Conservation (phyloP, 2,113 vertebrate genomes). For the Emydura subglobosa region DNA sequence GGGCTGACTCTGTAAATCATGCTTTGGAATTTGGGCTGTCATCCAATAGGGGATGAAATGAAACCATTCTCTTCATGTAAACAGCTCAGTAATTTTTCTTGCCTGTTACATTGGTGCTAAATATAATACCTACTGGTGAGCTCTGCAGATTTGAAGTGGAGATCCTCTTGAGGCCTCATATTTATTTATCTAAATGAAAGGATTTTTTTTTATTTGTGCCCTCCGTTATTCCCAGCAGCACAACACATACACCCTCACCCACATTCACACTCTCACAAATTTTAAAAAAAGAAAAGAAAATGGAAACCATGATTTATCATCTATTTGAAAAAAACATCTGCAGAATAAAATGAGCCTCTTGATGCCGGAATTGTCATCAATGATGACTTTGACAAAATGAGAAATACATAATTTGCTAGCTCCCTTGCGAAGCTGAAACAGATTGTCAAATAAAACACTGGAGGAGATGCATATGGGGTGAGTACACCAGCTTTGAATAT, state of each 20-base stretch:
- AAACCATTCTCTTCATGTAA: conserved; percentile 61
- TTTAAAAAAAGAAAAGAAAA: conserved; percentile 40
- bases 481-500: conserved; percentile 79
- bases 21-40: conserved; percentile 38
- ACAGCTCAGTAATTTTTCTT: conserved; percentile 52
- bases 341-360: conserved; percentile 85
- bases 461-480: conserved; percentile 83
- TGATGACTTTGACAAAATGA: conserved; percentile 88
- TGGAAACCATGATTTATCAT: conserved; percentile 78
- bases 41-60: conserved; percentile 44
- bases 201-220: conserved; percentile 71
- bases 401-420: conserved; percentile 85
- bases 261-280: background rate
- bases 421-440: conserved; percentile 83
- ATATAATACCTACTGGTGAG: conserved; percentile 65
- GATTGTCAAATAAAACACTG: conserved; percentile 86
- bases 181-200: conserved; percentile 67
- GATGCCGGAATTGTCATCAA: conserved; percentile 87
- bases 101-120: conserved; percentile 64
- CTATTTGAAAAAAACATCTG: conserved; percentile 85
- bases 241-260: background rate
- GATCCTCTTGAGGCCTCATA: conserved; percentile 60
- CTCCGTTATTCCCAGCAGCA: conserved; percentile 56
- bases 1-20: conserved; percentile 41
- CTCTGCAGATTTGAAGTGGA: conserved; percentile 50